Base-by-base conservation (phyloP, 2,113 vertebrate species). In the Carlito syrichta region DNA sequence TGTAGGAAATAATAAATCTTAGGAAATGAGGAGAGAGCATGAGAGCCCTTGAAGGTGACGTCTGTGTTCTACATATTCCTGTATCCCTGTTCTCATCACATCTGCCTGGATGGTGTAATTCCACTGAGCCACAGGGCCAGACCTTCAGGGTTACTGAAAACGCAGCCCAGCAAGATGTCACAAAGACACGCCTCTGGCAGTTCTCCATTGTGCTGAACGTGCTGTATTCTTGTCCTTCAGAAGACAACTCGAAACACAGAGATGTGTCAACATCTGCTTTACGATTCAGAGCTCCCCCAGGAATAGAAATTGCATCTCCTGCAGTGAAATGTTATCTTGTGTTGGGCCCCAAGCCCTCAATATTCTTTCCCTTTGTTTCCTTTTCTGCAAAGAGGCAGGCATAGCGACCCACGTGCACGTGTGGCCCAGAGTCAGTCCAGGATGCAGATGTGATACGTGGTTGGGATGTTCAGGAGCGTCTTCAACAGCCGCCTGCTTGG, bases 101-200 rank as follows among this genome's bases (percentile, higher is more conserved):
- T 68, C 81, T 35, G 52, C 89, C 56, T 89, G 83, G 77, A 93
- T 3, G 38, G 83, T 20, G 95, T 97, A 92, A 94, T 63, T 0
- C 9, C 78, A 93, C 96, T 88, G 77, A 32, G 85, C 50, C 96
- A 48, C 7, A 92, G 96, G 81, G 38, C 96, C 71, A 82, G 40
- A 16, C 14, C 71, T 35, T 8, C 52, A 77, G 76, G 6, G 19
- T 96, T 96, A 82, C 91, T 95, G 93, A 83, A 96, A 96, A 85
- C 79, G 11, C 16, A 92, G 77, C 54, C 58, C 0, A 0, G 71
- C 54, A 85, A 95, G 96, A 81, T 30, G 82, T 88, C 94, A 90
- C 1, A 4, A 97, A 97, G 93, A n/a, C 2, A 86, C 95, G 60
- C 23, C 56, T 96, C 76, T 90, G 48, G 84, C 30, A 62, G 43